Conservation (phyloP, 2,113 vertebrate genomes). For the human region DNA sequence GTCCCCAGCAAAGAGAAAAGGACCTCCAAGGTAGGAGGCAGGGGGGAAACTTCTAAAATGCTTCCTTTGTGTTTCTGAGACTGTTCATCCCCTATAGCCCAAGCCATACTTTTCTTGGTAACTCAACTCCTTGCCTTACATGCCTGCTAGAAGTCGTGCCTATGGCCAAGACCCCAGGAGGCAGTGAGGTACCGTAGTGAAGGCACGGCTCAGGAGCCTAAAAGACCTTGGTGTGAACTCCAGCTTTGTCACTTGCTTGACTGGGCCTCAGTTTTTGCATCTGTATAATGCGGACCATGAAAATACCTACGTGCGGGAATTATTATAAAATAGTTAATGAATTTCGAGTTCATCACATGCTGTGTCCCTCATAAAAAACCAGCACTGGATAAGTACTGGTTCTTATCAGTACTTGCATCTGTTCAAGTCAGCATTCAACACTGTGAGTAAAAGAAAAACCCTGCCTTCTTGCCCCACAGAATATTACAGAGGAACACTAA, state of each 20-base stretch:
- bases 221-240: background rate
- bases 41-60: background rate
- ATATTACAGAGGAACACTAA: background rate
- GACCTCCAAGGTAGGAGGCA: background rate
- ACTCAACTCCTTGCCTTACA: background rate
- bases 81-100: fast-evolving
- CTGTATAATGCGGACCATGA: background rate
- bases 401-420: background rate
- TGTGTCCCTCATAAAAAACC: background rate
- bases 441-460: background rate
- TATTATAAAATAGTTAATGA: background rate
- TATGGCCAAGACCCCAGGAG: background rate
- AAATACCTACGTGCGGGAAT: background rate
- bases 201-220: background rate
- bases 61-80: background rate
- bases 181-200: background rate
- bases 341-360: background rate
- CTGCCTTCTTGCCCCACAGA: background rate
- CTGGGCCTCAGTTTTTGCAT: background rate
- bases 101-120: background rate
- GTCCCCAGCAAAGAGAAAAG: background rate
- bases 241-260: background rate
- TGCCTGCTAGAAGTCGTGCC: background rate
- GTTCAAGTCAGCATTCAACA: background rate
- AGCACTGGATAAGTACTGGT: background rate